Evolutionary conservation across 2,113 vertebrate species (phyloP).

Genomic region (Megaleporinus macrocephalus): DNA sequence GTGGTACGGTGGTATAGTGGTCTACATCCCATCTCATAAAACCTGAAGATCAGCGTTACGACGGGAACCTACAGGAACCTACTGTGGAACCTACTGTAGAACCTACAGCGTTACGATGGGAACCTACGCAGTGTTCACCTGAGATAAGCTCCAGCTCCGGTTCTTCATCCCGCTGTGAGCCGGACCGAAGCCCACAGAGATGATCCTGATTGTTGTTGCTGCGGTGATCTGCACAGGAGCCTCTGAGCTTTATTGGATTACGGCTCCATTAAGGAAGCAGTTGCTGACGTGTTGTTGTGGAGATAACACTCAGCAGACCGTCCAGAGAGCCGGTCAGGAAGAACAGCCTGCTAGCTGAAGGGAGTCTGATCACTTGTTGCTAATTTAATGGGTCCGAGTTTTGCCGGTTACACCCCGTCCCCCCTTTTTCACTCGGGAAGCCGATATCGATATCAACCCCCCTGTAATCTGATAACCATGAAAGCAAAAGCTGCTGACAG

Average conservation of each 20-base stretch:
- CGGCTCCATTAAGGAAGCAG: slow-evolving; percentile 27
- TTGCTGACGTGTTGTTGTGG: not conserved
- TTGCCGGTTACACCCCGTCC: not conserved
- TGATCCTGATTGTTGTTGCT: not conserved
- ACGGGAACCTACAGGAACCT: no score
- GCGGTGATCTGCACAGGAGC: not conserved
- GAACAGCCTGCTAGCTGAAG: not conserved
- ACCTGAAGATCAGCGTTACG: no score
- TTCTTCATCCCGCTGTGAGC: not conserved
- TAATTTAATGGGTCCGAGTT: not conserved
- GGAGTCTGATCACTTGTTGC: not conserved
- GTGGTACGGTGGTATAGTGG: no score
- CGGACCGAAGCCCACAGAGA: not conserved
- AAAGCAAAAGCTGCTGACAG: not conserved
- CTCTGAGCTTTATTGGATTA: slow-evolving; percentile 38
- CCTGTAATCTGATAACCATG: not conserved
- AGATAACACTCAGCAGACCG: not conserved
- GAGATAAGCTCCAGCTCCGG: no score
- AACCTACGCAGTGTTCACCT: no score
- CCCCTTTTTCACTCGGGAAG: not conserved
- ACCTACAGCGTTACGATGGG: no score
- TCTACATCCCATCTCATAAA: no score
- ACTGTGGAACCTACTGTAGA: no score
- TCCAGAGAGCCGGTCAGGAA: not conserved
- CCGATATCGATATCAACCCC: not conserved